Evolutionary conservation across 2,113 vertebrate species (phyloP), one percentile per base, ranked within the genome.

Genomic region (Plecotus auritus): DNA sequence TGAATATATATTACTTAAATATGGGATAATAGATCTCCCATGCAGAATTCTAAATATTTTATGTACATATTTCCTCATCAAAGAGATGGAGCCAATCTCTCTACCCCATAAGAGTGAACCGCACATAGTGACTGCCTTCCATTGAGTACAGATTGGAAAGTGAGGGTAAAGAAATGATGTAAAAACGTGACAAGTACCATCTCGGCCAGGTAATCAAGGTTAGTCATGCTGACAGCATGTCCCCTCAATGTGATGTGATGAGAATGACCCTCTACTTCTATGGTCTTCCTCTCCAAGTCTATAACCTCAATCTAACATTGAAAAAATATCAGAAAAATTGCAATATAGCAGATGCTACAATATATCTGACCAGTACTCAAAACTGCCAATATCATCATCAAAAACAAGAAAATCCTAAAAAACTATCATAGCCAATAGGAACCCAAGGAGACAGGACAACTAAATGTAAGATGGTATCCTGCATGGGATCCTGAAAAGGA

Each of bases 121-220:
- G 8, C 4, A 9, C 12, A 8, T 11, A 20, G 2, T 45, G 47
- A 35, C 51, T 67, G 59, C 30, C 61, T 56, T 64, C 13, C 20
- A 37, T 69, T 64, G n/a, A 73, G 16, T 9, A 49, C n/a, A 45
- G 54, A 30, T 12, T 56, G 45, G 23, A 28, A 81, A 56, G 8
- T 17, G 1, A 16, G 20, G 7, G 9, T 2, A 1, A 2, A 45
- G 18, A 30, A 30, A 32, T 2, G 28, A 8, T 32, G 32, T 16
- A 72, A 40, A 87, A 59, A 59, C n/a, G 14, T 59, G 54, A 37
- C 45, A 69, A 28, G 54, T n/a, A n/a, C 47, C 17, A 47, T n/a
- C 51, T 90, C 64, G 5, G 23, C 28, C 59, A 73, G n/a, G 22
- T 11, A 5, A 45, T 20, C 45, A 37, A 42, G 28, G 13, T 83